A percentile compares a stretch with the other conserved stretches of the same genome.
phyloP scores from a whole-genome alignment of 2,113 vertebrate genomes.

The Macaca mulatta region DNA sequence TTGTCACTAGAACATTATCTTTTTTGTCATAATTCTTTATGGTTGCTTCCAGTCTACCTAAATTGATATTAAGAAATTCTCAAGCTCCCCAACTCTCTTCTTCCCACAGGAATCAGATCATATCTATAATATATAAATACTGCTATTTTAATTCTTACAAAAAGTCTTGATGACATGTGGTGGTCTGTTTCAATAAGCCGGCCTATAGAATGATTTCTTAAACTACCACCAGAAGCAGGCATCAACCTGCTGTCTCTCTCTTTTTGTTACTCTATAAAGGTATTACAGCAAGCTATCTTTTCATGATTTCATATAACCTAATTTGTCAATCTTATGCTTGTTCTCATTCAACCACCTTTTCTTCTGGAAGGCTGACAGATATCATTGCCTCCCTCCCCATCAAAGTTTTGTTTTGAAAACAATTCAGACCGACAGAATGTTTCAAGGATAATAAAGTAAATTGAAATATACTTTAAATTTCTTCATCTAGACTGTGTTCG shows the following conservation, averaged over 20 bases:
- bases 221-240: neutral
- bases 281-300: neutral
- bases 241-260: neutral
- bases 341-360: conserved; percentile 2
- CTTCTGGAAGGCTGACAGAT: neutral
- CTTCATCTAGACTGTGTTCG: neutral
- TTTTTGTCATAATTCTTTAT: neutral
- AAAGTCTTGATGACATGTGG: neutral
- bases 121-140: neutral
- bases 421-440: neutral
- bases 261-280: neutral
- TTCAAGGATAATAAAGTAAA: neutral
- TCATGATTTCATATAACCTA: neutral
- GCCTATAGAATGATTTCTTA: neutral
- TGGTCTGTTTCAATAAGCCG: neutral
- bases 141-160: neutral
- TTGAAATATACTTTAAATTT: neutral
- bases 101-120: neutral
- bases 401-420: conserved; percentile 10
- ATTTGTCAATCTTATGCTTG: neutral
- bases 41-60: neutral
- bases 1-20: neutral
- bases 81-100: neutral
- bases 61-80: neutral
- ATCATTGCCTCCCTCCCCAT: neutral